Evolutionary conservation across 1,140 invertebrate species (phyloP).

Genomic region (Oryzaephilus surinamensis): DNA sequence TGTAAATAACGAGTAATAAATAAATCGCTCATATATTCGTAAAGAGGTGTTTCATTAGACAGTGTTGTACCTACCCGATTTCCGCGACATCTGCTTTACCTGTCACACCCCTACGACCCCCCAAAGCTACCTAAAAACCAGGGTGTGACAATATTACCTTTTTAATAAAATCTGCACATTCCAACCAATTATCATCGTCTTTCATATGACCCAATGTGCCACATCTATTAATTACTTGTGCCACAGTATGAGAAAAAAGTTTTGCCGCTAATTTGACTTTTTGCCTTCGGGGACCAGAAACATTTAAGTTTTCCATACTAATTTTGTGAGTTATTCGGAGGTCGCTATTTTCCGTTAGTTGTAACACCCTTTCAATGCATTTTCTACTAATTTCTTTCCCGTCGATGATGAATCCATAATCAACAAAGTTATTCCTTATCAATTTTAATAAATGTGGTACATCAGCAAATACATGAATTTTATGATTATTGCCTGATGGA

Average conservation of each 20-base stretch:
- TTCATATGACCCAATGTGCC: not conserved
- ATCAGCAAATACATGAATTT: not conserved
- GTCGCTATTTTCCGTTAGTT: no score
- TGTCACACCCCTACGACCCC: no score
- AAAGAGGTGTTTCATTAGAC: no score
- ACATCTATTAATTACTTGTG: not conserved
- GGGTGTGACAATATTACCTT: no score
- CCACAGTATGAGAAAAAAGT: slow-evolving; percentile 3
- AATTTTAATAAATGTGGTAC: no score
- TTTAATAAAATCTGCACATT: slow-evolving; percentile 7
- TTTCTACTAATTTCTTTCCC: slow-evolving; percentile 1
- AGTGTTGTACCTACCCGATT: no score
- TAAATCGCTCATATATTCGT: no score
- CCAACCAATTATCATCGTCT: not conserved
- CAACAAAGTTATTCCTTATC: no score
- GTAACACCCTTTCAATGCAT: slow-evolving; percentile 1
- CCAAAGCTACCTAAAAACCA: no score
- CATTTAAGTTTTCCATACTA: not conserved
- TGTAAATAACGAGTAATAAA: no score
- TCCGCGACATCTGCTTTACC: no score
- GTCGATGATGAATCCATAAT: not conserved
- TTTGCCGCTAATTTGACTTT: slow-evolving; percentile 1
- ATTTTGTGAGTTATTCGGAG: slow-evolving; percentile 3
- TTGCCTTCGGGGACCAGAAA: not conserved
- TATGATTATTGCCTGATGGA: no score